Evolutionary conservation across 2,888 invertebrate genomes (phyloP), one percentile per base, ranked within the genome.

Genomic region (Epiblema foenella): DNA sequence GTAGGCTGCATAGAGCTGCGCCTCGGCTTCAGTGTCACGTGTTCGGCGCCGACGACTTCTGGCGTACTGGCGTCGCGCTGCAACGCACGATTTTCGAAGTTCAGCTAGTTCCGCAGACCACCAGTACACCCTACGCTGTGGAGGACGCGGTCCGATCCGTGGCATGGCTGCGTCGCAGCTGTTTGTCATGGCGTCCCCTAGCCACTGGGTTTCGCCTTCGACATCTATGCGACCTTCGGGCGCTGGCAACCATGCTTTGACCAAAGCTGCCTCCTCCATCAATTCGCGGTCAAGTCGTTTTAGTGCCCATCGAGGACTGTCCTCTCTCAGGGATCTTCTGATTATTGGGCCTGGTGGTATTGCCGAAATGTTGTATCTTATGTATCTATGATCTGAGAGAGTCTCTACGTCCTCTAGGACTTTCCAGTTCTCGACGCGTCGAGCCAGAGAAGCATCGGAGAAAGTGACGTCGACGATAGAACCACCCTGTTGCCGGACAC

Each of bases 391-490:
- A 12, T 57, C 33, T 1, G 56, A 57, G 3, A 57, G 8, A 2
- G 59, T 42, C 2, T 39, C 39, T 29, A 52, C 68, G 1, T 57
- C 57, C 56, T 59, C 74, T 8, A 65, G 3, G 2, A 74, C 70
- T 17, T 58, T 17, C 67, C 63, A 68, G 12, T 17, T 62, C 1
- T 12, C 20, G 5, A 66, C 24, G 10, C 62, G 69, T 8, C 24
- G 37, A n/a, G 64, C 67, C 12, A 63, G 10, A 29, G 51, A 12
- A 8, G 59, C 39, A 9, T 18, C 52, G 1, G 64, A 54, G 17
- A 69, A 73, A 1, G 69, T 42, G 2, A 73, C 18, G 29, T 69
- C 73, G 17, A 69, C 66, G 0, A 66, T 63, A 8, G 73, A 69
- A 3, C 58, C 62, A 11, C 66, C 62, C 39, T 58, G 49, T 18